phyloP scores from a whole-genome alignment of 2,888 invertebrate species.

The Epistrophella euchroma region DNA sequence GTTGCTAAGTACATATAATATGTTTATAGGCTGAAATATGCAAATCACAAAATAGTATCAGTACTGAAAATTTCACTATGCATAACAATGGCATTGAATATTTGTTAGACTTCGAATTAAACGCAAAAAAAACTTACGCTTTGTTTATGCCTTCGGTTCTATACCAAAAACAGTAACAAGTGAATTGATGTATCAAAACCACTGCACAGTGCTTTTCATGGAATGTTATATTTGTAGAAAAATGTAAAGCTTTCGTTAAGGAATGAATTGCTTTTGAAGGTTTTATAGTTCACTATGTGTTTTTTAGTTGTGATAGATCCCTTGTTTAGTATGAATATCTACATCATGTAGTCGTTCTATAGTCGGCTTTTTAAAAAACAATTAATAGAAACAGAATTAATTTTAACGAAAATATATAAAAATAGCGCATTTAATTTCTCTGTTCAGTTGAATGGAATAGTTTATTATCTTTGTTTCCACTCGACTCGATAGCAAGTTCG shows the following conservation, averaged over 20 bases:
- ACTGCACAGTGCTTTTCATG: not conserved
- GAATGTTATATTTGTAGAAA: not conserved
- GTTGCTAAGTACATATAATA: slow-evolving; percentile 3
- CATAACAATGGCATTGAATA: not conserved
- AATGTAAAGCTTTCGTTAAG: not conserved
- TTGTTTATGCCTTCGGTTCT: slow-evolving; percentile 14
- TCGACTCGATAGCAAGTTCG: no score
- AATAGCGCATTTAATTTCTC: not conserved
- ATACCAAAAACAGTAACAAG: slow-evolving; percentile 13
- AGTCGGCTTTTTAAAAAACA: not conserved
- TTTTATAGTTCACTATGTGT: not conserved
- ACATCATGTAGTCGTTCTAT: not conserved
- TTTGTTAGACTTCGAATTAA: slow-evolving; percentile 18
- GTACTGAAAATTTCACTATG: slow-evolving; percentile 1
- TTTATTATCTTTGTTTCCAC: not conserved
- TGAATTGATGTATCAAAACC: slow-evolving; percentile 27
- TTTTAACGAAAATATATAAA: not conserved
- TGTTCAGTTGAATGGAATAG: not conserved
- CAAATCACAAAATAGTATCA: slow-evolving; percentile 14
- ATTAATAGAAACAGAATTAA: not conserved
- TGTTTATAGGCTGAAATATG: slow-evolving; percentile 1
- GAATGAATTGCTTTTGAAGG: not conserved
- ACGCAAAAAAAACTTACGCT: slow-evolving; percentile 13
- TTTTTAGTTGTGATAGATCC: not conserved
- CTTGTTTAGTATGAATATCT: not conserved